These are phyloP conservation scores for Bubo bubo DNA, from an alignment of 2,113 vertebrate species.

Conservation along the genomic window DNA sequence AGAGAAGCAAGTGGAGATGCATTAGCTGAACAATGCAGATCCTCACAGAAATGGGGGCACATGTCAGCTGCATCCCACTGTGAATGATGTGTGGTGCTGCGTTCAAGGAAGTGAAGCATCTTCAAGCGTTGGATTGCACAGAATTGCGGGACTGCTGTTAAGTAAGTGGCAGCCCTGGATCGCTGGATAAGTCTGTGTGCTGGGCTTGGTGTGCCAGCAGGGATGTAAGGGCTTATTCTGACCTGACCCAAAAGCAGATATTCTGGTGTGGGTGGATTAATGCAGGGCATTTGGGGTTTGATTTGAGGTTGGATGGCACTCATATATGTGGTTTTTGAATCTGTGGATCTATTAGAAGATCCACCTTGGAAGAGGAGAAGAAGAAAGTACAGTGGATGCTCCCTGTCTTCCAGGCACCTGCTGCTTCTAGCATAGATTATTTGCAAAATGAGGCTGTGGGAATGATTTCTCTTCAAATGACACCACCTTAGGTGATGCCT, in stretches of 20 bases:
- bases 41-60: not conserved
- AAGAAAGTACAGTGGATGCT: not conserved
- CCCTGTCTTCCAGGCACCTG: not conserved
- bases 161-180: not conserved
- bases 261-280: not conserved
- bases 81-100: not conserved
- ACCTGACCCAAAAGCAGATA: not conserved
- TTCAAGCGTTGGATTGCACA: not conserved
- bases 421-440: not conserved
- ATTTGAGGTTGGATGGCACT: not conserved
- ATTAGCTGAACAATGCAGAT: slow-evolving; percentile 10
- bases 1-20: not conserved
- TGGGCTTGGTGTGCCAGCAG: not conserved
- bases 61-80: slow-evolving; percentile 31
- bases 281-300: not conserved
- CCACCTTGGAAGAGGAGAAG: not conserved
- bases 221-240: not conserved
- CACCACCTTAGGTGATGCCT: not conserved
- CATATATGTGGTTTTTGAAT: not conserved
- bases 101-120: not conserved
- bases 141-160: not conserved
- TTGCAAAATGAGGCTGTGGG: not conserved
- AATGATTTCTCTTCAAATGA: not conserved
- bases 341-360: not conserved
- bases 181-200: rapidly evolving